Conservation (phyloP, 2,113 vertebrate species). For the Tichodroma muraria region DNA sequence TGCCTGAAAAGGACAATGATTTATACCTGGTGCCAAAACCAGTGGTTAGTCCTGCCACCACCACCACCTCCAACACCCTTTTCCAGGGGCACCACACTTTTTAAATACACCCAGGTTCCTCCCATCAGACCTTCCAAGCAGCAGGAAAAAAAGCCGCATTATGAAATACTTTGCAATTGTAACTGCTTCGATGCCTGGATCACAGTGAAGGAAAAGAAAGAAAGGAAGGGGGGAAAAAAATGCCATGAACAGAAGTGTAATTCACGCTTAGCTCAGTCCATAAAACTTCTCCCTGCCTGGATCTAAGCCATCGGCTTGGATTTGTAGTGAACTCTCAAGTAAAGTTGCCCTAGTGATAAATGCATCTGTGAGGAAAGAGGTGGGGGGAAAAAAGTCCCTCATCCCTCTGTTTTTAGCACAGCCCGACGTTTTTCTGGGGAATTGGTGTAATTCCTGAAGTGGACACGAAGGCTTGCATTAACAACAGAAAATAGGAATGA, state of each 20-base stretch:
- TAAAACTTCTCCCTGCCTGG: slow-evolving; percentile 45
- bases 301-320: slow-evolving; percentile 7
- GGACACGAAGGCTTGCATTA: background rate
- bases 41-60: background rate
- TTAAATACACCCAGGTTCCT: background rate
- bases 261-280: slow-evolving; percentile 49
- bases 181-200: background rate
- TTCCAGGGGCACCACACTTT: background rate
- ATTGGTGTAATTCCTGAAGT: background rate
- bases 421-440: background rate
- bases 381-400: background rate
- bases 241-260: background rate
- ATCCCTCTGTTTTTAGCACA: background rate
- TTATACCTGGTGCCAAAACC: background rate
- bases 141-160: background rate
- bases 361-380: background rate
- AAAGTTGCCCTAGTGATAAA: slow-evolving; percentile 38
- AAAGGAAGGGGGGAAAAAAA: fast-evolving
- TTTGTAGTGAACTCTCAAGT: slow-evolving; percentile 26
- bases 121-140: background rate
- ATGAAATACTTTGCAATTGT: background rate
- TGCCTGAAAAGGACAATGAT: background rate
- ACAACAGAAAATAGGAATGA: background rate
- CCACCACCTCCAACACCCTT: background rate
- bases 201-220: background rate